phyloP scores from a whole-genome alignment of 1,140 invertebrate species.

The Aethina tumida region DNA sequence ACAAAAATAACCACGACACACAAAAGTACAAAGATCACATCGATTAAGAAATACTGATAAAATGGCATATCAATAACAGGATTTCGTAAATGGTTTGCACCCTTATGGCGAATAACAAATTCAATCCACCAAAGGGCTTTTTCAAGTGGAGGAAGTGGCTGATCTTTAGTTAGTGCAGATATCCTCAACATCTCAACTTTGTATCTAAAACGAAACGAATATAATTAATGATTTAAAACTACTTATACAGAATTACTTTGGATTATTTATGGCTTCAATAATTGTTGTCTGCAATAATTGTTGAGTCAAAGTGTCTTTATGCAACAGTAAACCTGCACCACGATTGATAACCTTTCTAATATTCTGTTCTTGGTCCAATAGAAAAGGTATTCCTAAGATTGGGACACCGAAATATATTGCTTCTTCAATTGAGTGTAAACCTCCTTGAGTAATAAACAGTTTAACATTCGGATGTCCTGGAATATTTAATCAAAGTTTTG shows the following conservation, averaged over 20 bases:
- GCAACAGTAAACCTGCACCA: slow-evolving; percentile 17
- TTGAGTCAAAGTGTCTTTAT: slow-evolving; percentile 14
- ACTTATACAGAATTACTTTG: slow-evolving; percentile 6
- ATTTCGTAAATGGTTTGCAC: slow-evolving; percentile 37
- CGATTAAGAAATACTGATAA: slow-evolving; percentile 19
- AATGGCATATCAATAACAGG: slow-evolving; percentile 24
- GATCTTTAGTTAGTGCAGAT: slow-evolving; percentile 11
- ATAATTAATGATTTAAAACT: no score
- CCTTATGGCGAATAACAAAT: slow-evolving; percentile 37
- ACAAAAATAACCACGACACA: no score
- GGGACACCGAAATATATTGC: slow-evolving; percentile 45
- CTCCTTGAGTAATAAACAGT: slow-evolving; percentile 52
- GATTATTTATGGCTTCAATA: slow-evolving; percentile 18
- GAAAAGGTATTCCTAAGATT: slow-evolving; percentile 47
- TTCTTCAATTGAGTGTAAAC: slow-evolving; percentile 47
- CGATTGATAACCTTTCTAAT: slow-evolving; percentile 11
- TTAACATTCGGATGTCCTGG: slow-evolving; percentile 43
- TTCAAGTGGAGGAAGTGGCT: slow-evolving; percentile 27
- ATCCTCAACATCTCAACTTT: slow-evolving; percentile 3
- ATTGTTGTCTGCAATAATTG: slow-evolving; percentile 21
- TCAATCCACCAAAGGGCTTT: slow-evolving; percentile 39
- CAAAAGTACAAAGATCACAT: slow-evolving; percentile 9
- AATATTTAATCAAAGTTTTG: slow-evolving; percentile 38
- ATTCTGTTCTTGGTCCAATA: slow-evolving; percentile 49
- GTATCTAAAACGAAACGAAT: slow-evolving; percentile 8